phyloP scores from a whole-genome alignment of 2,797 vertebrate species.

The Xyrichtys novacula region DNA sequence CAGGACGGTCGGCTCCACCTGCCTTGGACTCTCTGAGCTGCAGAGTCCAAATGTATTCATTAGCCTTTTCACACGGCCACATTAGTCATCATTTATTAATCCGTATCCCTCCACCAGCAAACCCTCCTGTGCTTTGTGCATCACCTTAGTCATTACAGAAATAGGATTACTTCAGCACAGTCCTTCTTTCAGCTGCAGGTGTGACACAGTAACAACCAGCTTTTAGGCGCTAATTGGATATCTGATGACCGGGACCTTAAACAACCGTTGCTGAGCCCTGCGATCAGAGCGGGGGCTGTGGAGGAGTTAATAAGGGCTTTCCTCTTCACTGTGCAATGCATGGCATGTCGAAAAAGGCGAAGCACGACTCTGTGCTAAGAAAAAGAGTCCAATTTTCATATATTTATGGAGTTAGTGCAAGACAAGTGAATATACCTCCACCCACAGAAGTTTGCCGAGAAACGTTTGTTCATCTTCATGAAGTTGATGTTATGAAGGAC shows the following conservation, averaged over 20 bases:
- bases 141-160: slow-evolving; percentile 74
- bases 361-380: neutral
- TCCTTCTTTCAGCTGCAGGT: slow-evolving; percentile 52
- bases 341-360: neutral
- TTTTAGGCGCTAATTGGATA: slow-evolving; percentile 59
- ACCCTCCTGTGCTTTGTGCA: slow-evolving; percentile 42
- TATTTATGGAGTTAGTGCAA: neutral
- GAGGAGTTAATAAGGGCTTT: slow-evolving; percentile 20
- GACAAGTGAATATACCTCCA: too few species aligned
- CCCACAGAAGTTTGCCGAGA: too few species aligned
- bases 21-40: slow-evolving; percentile 70
- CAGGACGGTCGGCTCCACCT: slow-evolving; percentile 55
- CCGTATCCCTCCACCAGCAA: slow-evolving; percentile 21
- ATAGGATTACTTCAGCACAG: slow-evolving; percentile 62
- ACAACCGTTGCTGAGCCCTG: slow-evolving; percentile 17
- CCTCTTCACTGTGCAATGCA: neutral
- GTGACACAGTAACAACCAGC: slow-evolving; percentile 25
- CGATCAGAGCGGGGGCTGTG: slow-evolving; percentile 36
- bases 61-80: slow-evolving; percentile 77
- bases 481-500: too few species aligned
- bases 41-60: slow-evolving; percentile 85
- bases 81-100: slow-evolving; percentile 79
- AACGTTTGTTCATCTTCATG: too few species aligned
- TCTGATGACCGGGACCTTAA: slow-evolving; percentile 37
- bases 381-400: neutral